phyloP scores from a whole-genome alignment of 2,113 vertebrate genomes.

The Uropsilus gracilis region DNA sequence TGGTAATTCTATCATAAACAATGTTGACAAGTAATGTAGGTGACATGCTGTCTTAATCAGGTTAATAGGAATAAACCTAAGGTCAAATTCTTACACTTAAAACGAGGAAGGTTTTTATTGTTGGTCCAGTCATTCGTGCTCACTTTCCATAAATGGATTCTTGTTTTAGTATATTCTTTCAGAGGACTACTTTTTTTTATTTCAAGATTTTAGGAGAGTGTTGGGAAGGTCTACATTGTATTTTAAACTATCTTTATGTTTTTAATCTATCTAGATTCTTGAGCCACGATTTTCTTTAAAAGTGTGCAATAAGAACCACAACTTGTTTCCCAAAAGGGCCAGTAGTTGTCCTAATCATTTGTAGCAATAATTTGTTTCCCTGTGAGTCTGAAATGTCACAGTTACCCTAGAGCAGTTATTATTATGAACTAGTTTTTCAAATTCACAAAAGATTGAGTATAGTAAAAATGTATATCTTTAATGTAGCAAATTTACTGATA shows the following conservation, averaged over 20 bases:
- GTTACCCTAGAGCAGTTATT: conserved; percentile 21
- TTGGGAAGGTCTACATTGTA: not conserved
- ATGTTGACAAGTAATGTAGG: not conserved
- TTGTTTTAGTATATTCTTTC: conserved; percentile 13
- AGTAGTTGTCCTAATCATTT: not conserved
- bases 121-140: not conserved
- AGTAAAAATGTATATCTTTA: not conserved
- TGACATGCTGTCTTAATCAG: not conserved
- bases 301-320: not conserved
- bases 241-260: not conserved
- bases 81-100: not conserved
- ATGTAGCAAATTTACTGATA: conserved; percentile 18
- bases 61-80: not conserved
- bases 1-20: not conserved
- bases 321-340: not conserved
- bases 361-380: not conserved
- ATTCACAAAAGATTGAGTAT: not conserved
- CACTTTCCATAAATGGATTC: not conserved
- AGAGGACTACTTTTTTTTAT: not conserved
- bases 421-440: conserved; percentile 23
- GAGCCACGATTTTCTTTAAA: conserved; percentile 33
- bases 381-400: not conserved
- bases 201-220: not conserved
- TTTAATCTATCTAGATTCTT: not conserved
- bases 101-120: not conserved